Evolutionary conservation across 2,113 vertebrate genomes (phyloP).

Genomic region (Aphyosemion australe): DNA sequence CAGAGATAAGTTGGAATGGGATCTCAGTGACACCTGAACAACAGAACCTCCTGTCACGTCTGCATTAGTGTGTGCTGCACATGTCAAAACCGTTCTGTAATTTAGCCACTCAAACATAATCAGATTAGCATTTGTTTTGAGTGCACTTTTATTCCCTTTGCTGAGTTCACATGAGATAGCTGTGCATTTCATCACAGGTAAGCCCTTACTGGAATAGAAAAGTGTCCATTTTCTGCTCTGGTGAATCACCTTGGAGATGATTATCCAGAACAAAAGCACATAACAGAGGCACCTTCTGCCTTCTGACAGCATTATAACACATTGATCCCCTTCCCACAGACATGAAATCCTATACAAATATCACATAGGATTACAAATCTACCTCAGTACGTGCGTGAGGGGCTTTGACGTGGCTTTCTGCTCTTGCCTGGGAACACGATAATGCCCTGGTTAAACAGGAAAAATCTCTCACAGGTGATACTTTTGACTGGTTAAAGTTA

Average conservation of each 20-base stretch:
- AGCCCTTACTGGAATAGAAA: slow-evolving; percentile 35
- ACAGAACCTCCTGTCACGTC: slow-evolving; percentile 10
- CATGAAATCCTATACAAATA: slow-evolving; percentile 53
- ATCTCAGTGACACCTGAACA: slow-evolving; percentile 12
- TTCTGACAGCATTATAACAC: slow-evolving; percentile 48
- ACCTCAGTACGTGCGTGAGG: slow-evolving; percentile 26
- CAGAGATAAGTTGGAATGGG: neutral
- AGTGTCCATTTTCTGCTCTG: slow-evolving; percentile 34
- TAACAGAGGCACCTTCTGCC: slow-evolving; percentile 23
- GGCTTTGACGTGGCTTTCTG: slow-evolving; percentile 48
- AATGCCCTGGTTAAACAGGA: slow-evolving; percentile 15
- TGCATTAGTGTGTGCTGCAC: slow-evolving; percentile 11
- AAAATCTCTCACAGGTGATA: slow-evolving; percentile 8
- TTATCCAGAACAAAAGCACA: slow-evolving; percentile 72
- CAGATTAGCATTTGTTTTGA: neutral
- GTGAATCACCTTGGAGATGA: slow-evolving; percentile 69
- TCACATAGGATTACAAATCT: slow-evolving; percentile 63
- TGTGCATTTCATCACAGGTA: slow-evolving; percentile 40
- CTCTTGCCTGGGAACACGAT: slow-evolving; percentile 36
- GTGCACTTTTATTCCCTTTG: neutral
- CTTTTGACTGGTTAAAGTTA: slow-evolving; percentile 4
- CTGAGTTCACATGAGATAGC: slow-evolving; percentile 5
- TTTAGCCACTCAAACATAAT: neutral
- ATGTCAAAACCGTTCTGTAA: neutral
- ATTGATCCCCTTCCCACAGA: slow-evolving; percentile 50